Percentiles rank a stretch among this genome's conserved stretches.
Evolutionary conservation across 1,140 invertebrate species (phyloP).

Genomic region (Lamellibrachia luymesi): DNA sequence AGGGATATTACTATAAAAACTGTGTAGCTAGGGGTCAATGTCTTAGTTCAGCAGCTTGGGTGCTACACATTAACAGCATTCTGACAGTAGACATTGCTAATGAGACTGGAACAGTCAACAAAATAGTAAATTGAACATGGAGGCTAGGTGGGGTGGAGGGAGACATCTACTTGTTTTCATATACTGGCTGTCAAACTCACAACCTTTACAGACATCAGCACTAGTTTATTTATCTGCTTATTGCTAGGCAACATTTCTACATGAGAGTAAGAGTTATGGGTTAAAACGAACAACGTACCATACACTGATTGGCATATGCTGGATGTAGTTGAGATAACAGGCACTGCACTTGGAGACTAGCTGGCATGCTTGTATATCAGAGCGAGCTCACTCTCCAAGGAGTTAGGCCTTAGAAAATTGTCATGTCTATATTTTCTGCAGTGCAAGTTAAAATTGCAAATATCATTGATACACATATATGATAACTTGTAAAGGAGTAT

Average conservation of each 20-base stretch:
- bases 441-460: no score
- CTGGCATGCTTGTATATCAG: no score
- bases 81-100: background rate
- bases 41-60: background rate
- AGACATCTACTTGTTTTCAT: background rate
- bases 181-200: background rate
- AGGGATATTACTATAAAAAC: no score
- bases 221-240: background rate
- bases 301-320: no score
- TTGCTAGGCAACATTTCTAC: background rate
- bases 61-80: background rate
- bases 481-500: no score
- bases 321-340: background rate
- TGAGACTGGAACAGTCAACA: background rate
- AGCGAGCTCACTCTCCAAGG: no score
- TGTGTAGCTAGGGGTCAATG: no score
- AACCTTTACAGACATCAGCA: background rate
- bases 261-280: background rate
- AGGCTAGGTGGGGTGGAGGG: background rate
- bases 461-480: no score
- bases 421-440: no score
- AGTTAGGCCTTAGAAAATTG: no score
- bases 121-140: background rate
- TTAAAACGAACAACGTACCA: background rate
- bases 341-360: background rate